phyloP scores from a whole-genome alignment of 1,140 invertebrate genomes.

The Lepidurus couesii region DNA sequence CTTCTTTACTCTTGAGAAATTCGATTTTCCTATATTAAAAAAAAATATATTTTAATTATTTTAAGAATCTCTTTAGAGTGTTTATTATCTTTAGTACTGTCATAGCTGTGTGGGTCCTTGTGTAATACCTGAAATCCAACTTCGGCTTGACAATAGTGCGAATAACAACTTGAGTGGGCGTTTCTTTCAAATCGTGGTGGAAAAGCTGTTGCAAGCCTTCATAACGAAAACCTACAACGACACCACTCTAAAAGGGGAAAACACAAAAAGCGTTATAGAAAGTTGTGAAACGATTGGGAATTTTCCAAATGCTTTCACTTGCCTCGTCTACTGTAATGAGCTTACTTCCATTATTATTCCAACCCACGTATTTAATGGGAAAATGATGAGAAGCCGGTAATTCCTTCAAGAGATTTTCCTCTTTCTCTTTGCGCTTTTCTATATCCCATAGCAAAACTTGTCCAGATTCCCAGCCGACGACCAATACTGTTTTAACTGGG shows the following conservation, averaged over 20 bases:
- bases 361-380: not conserved
- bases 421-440: not conserved
- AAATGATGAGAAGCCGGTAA: not conserved
- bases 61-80: too few species aligned
- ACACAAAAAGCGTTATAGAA: not conserved
- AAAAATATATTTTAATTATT: too few species aligned
- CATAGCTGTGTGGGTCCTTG: too few species aligned
- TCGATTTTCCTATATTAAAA: too few species aligned
- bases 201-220: not conserved
- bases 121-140: not conserved
- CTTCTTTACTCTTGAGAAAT: too few species aligned
- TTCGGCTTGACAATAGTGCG: not conserved
- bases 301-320: not conserved
- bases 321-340: not conserved
- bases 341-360: not conserved
- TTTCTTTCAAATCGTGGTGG: constrained; percentile 15
- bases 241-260: not conserved
- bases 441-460: not conserved
- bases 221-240: not conserved
- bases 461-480: not conserved
- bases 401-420: not conserved
- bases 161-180: not conserved
- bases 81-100: too few species aligned
- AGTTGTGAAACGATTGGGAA: not conserved
- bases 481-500: not conserved